Evolutionary conservation across 2,888 invertebrate genomes (phyloP).

Genomic region (Eristalis intricaria): DNA sequence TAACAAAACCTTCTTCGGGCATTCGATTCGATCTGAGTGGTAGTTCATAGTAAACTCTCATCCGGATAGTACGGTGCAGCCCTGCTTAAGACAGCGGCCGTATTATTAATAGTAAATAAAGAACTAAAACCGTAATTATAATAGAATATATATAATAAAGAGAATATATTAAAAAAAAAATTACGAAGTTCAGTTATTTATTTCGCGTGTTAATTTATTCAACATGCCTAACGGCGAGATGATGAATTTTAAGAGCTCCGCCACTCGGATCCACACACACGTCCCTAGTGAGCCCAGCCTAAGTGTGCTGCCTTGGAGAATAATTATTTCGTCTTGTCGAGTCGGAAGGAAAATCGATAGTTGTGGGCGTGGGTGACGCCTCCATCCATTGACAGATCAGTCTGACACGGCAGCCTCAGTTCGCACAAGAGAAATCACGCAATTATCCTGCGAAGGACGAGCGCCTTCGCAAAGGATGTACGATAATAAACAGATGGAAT

Average conservation of each 20-base stretch:
- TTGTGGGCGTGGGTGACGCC: constrained; percentile 1
- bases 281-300: not conserved
- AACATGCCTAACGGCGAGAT: constrained; percentile 10
- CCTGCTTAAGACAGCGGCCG: too few relatives aligned
- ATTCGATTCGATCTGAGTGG: too few relatives aligned
- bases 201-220: constrained; percentile 48
- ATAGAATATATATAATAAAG: too few relatives aligned
- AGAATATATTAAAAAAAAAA: too few relatives aligned
- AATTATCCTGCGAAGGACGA: constrained; percentile 43
- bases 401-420: constrained; percentile 41
- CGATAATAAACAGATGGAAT: constrained; percentile 44
- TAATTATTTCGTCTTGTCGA: constrained; percentile 29
- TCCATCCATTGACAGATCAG: constrained; percentile 31
- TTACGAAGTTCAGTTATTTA: too few relatives aligned
- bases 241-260: constrained; percentile 15
- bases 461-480: constrained; percentile 13
- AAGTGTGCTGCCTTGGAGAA: constrained; percentile 6
- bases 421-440: constrained; percentile 46
- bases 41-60: too few relatives aligned
- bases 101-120: too few relatives aligned
- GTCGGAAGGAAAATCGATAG: constrained; percentile 17
- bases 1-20: too few relatives aligned
- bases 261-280: not conserved
- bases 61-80: too few relatives aligned
- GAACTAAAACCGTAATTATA: too few relatives aligned